phyloP scores from a whole-genome alignment of 2,888 invertebrate genomes.

The Pomacea canaliculata region DNA sequence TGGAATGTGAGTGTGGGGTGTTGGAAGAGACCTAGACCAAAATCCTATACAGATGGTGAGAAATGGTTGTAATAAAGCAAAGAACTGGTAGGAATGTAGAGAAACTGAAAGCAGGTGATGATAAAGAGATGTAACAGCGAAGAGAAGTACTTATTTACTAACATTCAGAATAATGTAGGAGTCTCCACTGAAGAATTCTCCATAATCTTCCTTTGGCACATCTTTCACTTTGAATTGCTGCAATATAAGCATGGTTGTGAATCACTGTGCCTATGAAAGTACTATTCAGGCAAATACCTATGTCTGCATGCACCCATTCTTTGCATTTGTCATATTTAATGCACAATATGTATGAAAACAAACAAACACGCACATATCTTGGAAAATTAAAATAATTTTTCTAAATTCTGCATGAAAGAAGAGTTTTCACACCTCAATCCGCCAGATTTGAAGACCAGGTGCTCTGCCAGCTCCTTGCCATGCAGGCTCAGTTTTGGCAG shows the following conservation, averaged over 20 bases:
- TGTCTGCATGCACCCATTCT: not conserved
- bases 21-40: no score
- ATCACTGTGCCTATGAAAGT: not conserved
- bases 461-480: slow-evolving; percentile 63
- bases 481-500: slow-evolving; percentile 65
- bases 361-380: not conserved
- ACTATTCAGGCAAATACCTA: no score
- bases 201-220: slow-evolving; percentile 59
- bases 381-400: no score
- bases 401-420: not conserved
- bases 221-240: slow-evolving; percentile 61
- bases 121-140: no score
- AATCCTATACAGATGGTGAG: no score
- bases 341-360: not conserved
- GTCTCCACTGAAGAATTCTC: slow-evolving; percentile 64
- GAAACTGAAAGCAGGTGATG: no score
- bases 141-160: slow-evolving; percentile 30
- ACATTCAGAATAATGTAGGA: slow-evolving; percentile 65
- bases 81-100: no score
- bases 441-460: slow-evolving; percentile 65
- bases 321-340: no score
- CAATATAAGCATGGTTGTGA: not conserved
- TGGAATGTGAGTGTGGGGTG: no score
- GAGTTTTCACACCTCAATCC: slow-evolving; percentile 62
- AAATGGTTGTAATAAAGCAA: no score